Conservation (phyloP, 1,140 invertebrate species). For the Varroa destructor region DNA sequence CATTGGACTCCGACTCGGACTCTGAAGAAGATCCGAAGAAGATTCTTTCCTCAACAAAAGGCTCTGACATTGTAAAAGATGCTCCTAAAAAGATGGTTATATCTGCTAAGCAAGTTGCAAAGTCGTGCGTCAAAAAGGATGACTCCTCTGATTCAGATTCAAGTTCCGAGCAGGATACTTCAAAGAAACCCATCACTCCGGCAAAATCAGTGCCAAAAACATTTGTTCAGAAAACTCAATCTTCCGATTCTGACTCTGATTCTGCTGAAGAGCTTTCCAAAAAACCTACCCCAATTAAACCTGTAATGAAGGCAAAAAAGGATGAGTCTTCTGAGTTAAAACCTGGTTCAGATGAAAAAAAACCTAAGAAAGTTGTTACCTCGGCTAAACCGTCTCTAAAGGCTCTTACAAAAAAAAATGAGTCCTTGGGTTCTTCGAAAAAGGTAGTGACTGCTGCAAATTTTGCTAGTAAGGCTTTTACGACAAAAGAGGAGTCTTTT, state of each 20-base stretch:
- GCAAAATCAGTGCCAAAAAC: neutral
- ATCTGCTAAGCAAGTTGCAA: constrained; percentile 14
- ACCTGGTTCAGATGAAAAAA: neutral
- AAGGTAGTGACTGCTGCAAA: neutral
- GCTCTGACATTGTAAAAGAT: too few relatives aligned
- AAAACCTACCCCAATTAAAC: neutral
- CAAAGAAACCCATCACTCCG: neutral
- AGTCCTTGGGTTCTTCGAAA: neutral
- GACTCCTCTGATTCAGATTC: neutral
- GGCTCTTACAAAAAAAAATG: neutral
- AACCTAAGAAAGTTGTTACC: neutral
- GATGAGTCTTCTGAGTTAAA: neutral
- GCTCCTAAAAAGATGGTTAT: too few relatives aligned
- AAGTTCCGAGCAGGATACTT: neutral
- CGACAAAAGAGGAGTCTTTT: constrained; percentile 14
- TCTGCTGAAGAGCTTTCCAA: neutral
- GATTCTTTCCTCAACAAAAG: neutral
- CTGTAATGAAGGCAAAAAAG: neutral
- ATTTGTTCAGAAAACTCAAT: neutral
- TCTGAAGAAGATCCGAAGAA: neutral
- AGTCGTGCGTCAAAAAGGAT: constrained; percentile 30
- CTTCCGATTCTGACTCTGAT: neutral
- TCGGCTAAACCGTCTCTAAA: neutral
- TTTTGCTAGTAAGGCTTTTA: neutral
- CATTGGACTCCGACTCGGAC: neutral